phyloP scores from a whole-genome alignment of 2,113 vertebrate species.

The Trogon surrucura region DNA sequence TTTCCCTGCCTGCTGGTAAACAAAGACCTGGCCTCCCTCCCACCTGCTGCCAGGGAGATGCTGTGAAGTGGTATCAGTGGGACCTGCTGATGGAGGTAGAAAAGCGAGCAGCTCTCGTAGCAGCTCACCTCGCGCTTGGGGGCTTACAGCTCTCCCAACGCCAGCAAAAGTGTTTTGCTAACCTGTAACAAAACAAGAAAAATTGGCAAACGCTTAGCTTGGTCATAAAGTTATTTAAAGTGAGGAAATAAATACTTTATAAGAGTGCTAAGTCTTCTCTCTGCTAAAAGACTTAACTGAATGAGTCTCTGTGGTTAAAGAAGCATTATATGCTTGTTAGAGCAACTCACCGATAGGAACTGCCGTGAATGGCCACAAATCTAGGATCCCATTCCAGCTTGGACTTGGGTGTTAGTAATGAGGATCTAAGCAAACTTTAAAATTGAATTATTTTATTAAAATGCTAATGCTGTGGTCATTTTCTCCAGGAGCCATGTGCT shows the following conservation, averaged over 20 bases:
- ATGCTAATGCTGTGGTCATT: background rate
- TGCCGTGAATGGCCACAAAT: background rate
- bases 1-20: background rate
- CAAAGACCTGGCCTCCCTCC: background rate
- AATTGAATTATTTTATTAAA: background rate
- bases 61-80: fast-evolving
- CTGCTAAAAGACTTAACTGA: background rate
- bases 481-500: background rate
- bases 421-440: background rate
- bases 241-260: background rate
- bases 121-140: background rate
- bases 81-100: background rate
- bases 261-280: background rate
- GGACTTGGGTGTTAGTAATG: background rate
- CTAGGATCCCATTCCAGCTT: background rate
- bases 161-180: background rate
- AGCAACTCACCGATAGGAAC: background rate
- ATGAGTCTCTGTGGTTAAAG: background rate
- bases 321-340: background rate
- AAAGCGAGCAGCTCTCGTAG: background rate
- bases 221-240: background rate
- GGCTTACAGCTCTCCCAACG: background rate
- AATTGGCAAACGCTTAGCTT: background rate
- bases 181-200: background rate
- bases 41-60: background rate